Base-by-base conservation (phyloP, 2,888 invertebrate species). In the Coleophora deauratella region DNA sequence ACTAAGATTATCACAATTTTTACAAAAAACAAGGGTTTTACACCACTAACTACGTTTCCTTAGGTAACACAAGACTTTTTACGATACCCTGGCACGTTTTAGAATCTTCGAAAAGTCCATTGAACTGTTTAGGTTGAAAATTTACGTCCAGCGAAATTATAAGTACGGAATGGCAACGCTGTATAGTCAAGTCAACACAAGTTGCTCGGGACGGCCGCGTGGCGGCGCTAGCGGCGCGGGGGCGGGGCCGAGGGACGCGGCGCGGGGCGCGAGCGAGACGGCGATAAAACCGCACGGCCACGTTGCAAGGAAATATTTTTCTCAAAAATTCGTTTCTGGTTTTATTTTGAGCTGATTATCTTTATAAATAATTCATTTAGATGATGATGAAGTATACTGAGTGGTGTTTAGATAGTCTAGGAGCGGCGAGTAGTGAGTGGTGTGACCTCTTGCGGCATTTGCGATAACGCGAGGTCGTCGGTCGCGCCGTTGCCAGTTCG, bases 91-190 rank as follows among this genome's bases (percentile, higher is more conserved):
- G 67, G 78, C 73, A 74, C 76, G 74, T 72, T 78, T 41, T 74
- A 59, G 68, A 76, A 73, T 81, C 80, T 80, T 76, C 62, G 66
- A 72, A 78, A 85, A 85, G 86, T 86, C 78, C 86, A 85, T 85
- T 86, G 86, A 86, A 86, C 86, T 79, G 84, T 80, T 82, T 84
- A 76, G 75, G 66, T 80, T 71, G 76, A 85, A 40, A 85, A 84
- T 85, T 85, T 85, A 85, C 84, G 81, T 82, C 76, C 77, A 84
- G 85, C 84, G 81, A 86, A 86, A 86, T 84, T 79, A 81, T 84
- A 81, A 75, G 79, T 85, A 84, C 84, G 81, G 79, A 84, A 80
- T 85, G 85, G 86, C 82, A 84, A 84, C 86, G 86, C 77, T 76
- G 80, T 82, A 79, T 76, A 80, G 71, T 50, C 73, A 72, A 70